Conservation (phyloP, 2,888 invertebrate species). For the Eupithecia insigniata region DNA sequence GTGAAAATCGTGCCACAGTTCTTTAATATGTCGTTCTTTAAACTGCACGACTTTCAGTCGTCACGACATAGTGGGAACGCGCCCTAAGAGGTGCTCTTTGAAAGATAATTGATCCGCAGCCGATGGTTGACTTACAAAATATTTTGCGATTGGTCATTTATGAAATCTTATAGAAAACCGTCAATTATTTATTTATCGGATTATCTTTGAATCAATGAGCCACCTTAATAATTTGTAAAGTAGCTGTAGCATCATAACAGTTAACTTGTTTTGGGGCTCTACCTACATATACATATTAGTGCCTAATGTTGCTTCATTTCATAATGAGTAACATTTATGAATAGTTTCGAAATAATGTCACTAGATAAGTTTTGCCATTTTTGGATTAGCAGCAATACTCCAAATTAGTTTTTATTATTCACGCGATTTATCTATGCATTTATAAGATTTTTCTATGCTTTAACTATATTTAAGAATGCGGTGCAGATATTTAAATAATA, state of each 20-base stretch:
- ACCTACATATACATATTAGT: background rate
- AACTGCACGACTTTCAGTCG: no score
- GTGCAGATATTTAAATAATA: background rate
- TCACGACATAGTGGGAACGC: no score
- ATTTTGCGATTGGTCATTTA: background rate
- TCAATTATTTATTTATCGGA: background rate
- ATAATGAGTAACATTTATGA: slow-evolving; percentile 8
- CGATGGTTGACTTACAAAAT: background rate
- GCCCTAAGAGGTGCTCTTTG: background rate
- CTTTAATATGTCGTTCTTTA: no score
- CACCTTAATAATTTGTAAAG: background rate
- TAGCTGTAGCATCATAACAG: background rate
- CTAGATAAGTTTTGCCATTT: background rate
- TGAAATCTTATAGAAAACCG: background rate
- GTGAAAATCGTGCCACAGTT: no score
- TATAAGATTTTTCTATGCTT: slow-evolving; percentile 4
- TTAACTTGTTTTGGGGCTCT: background rate
- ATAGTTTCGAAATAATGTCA: slow-evolving; percentile 10
- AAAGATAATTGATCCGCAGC: background rate
- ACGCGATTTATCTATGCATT: slow-evolving; percentile 10
- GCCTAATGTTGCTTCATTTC: background rate
- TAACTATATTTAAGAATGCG: background rate
- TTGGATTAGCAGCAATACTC: background rate
- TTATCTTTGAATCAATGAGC: background rate
- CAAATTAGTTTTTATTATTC: background rate